Percentiles rank a stretch among this genome's conserved stretches.
Conservation (phyloP, 2,888 invertebrate genomes). For the Toxonevra muliebris region DNA sequence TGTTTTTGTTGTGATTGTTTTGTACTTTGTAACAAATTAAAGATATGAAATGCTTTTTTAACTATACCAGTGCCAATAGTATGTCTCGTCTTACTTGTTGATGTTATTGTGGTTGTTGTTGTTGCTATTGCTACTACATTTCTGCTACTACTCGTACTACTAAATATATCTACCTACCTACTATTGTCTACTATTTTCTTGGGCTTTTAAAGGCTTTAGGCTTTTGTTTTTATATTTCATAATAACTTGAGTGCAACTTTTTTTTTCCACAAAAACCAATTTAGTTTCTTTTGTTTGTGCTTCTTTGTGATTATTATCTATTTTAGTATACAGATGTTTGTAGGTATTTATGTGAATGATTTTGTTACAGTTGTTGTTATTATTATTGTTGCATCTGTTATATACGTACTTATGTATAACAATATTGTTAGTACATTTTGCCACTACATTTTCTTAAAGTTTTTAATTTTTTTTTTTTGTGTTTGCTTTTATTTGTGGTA, state of each 20-base stretch:
- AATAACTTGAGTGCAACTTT: too few species aligned
- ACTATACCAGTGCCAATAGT: too few species aligned
- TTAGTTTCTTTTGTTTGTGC: not conserved
- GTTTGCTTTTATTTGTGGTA: not conserved
- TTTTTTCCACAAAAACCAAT: not conserved
- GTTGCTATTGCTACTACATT: not conserved
- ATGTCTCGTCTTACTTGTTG: not conserved
- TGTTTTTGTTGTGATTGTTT: too few species aligned
- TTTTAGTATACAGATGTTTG: not conserved
- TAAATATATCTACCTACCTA: not conserved
- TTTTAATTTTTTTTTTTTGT: not conserved
- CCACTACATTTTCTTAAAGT: not conserved
- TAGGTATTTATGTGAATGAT: not conserved
- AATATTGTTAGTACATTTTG: not conserved
- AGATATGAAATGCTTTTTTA: too few species aligned
- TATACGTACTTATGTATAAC: not conserved
- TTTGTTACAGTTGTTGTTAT: slow-evolving; percentile 28
- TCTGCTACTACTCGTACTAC: too few species aligned
- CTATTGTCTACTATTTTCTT: too few species aligned
- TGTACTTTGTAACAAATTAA: too few species aligned
- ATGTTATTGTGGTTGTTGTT: not conserved
- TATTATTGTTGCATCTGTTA: not conserved
- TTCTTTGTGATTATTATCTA: not conserved
- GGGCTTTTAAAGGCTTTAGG: too few species aligned
- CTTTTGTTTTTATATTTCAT: too few species aligned